phyloP scores from a whole-genome alignment of 2,888 invertebrate genomes.

The Agrochola lota region DNA sequence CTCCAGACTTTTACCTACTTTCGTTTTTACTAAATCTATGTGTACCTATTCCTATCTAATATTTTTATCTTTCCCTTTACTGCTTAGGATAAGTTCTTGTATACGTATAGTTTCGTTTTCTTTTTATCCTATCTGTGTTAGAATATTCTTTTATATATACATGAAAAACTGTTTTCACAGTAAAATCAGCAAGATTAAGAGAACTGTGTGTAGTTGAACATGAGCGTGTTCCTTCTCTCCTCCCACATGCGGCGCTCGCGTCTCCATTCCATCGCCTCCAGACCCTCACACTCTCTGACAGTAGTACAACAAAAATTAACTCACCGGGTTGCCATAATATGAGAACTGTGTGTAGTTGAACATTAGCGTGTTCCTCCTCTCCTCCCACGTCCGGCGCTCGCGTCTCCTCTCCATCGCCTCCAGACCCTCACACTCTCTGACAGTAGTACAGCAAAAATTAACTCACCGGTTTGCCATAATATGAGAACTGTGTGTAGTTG shows the following conservation, averaged over 20 bases:
- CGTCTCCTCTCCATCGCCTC: conserved; percentile 91
- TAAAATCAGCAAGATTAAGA: conserved; percentile 88
- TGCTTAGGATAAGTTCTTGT: no score
- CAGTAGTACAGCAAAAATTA: not conserved
- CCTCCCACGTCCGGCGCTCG: conserved; percentile 95
- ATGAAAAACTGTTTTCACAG: not conserved
- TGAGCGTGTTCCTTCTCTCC: conserved; percentile 94
- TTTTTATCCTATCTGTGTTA: no score
- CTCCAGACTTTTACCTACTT: no score
- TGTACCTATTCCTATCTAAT: no score
- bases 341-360: conserved; percentile 98
- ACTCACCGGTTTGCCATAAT: conserved; percentile 94
- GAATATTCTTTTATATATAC: no score
- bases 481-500: conserved; percentile 97
- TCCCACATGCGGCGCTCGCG: conserved; percentile 95
- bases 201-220: conserved; percentile 98
- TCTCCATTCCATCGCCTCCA: conserved; percentile 91
- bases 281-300: conserved; percentile 81
- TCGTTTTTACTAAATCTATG: no score
- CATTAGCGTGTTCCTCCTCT: conserved; percentile 94
- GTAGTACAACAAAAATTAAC: conserved; percentile 59
- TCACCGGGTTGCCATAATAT: conserved; percentile 95
- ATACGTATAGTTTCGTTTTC: no score
- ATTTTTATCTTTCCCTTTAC: no score
- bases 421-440: conserved; percentile 82